Evolutionary conservation across 2,113 vertebrate species (phyloP).

Genomic region (Arizona elegans): DNA sequence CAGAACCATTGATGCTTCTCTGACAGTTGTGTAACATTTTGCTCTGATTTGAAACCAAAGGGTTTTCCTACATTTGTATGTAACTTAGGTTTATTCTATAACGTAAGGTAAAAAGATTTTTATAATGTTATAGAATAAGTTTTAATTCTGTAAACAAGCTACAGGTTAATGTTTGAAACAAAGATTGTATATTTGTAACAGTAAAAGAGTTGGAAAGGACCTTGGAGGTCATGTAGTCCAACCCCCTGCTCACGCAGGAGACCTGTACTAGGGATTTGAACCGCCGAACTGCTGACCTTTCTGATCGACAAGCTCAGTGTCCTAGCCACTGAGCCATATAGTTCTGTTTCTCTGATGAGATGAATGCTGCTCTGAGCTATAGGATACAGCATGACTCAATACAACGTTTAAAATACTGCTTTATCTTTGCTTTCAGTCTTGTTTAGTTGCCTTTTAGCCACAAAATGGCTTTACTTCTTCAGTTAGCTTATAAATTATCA

Average conservation of each 20-base stretch:
- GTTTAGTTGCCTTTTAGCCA: not conserved
- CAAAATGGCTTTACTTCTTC: not conserved
- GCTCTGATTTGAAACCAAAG: not conserved
- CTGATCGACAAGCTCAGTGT: too few relatives aligned
- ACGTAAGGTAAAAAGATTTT: not conserved
- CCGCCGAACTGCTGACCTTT: too few relatives aligned
- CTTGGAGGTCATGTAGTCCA: too few relatives aligned
- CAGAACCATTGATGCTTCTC: fast-evolving
- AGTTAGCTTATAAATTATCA: not conserved
- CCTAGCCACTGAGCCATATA: too few relatives aligned
- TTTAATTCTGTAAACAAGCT: not conserved
- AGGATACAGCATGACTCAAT: not conserved
- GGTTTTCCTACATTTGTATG: not conserved
- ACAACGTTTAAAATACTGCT: not conserved
- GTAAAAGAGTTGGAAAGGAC: too few relatives aligned
- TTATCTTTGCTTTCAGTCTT: not conserved
- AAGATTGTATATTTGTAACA: fast-evolving
- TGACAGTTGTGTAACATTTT: not conserved
- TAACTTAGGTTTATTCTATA: not conserved
- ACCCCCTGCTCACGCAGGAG: too few relatives aligned
- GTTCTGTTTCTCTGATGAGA: slow-evolving; percentile 18
- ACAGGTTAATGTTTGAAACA: fast-evolving
- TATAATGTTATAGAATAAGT: not conserved
- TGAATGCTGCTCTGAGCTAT: not conserved
- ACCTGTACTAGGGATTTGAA: too few relatives aligned